Conservation (phyloP, 1,140 invertebrate genomes). For the Nebria ingens region DNA sequence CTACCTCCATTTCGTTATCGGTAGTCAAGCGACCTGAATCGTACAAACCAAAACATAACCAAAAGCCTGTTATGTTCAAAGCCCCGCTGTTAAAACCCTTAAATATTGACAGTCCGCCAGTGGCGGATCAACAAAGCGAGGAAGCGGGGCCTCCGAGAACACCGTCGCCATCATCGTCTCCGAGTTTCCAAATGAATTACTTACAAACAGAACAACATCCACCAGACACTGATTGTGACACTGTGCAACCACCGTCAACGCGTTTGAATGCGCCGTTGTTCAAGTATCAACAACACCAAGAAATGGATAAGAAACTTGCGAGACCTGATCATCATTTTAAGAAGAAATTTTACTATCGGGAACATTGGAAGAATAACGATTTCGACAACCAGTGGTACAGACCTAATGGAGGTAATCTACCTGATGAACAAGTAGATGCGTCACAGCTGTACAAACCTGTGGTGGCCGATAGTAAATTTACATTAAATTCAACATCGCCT, state of each 20-base stretch:
- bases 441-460: conserved; percentile 14
- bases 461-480: neutral
- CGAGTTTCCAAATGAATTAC: conserved; percentile 32
- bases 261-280: conserved; percentile 38
- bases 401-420: conserved; percentile 17
- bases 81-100: conserved; percentile 26
- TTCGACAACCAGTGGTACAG: conserved; percentile 32
- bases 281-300: conserved; percentile 52
- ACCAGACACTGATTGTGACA: conserved; percentile 17
- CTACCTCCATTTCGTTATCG: conserved; percentile 42
- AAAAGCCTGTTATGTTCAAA: conserved; percentile 34
- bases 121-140: conserved; percentile 33
- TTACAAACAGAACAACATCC: conserved; percentile 33
- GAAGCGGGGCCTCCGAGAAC: conserved; percentile 53
- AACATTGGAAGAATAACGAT: conserved; percentile 45
- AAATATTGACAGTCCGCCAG: conserved; percentile 38
- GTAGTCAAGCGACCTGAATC: conserved; percentile 31
- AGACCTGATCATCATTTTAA: conserved; percentile 57
- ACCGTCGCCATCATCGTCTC: conserved; percentile 51
- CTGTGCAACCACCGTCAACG: conserved; percentile 21
- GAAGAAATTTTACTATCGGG: conserved; percentile 66
- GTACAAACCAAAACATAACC: conserved; percentile 26
- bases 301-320: conserved; percentile 36
- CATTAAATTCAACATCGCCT: conserved; percentile 3
- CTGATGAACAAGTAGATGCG: conserved; percentile 29